A percentile compares a stretch with the other conserved stretches of the same genome.
These are phyloP conservation scores for Mythimna impura DNA, from an alignment of 2,888 invertebrate species.

Conservation along the genomic window DNA sequence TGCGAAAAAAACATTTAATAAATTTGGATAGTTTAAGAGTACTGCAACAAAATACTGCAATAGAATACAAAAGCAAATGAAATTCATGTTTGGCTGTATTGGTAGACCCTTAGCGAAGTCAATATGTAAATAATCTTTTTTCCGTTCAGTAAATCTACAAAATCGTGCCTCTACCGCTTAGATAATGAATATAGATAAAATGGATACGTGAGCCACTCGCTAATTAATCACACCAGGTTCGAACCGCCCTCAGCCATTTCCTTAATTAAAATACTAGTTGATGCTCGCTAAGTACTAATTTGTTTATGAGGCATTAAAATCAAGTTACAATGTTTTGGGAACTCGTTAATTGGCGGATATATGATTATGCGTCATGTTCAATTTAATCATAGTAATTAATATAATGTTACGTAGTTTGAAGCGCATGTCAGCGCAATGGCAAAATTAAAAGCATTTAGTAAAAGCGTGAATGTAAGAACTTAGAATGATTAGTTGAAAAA, in stretches of 20 bases:
- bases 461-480: constrained; percentile 40
- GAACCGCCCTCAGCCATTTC: constrained; percentile 70
- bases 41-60: constrained; percentile 3
- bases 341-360: constrained; percentile 28
- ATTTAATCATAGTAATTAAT: constrained; percentile 26
- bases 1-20: neutral
- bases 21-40: neutral
- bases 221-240: constrained; percentile 81
- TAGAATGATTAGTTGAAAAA: constrained; percentile 52
- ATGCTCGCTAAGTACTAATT: constrained; percentile 67
- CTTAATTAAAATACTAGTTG: constrained; percentile 80
- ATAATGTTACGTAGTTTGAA: constrained; percentile 23
- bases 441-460: constrained; percentile 50
- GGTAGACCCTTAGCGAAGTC: constrained; percentile 50
- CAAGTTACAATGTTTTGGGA: constrained; percentile 45
- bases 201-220: constrained; percentile 76
- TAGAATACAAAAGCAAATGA: constrained; percentile 38
- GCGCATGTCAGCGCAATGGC: constrained; percentile 17
- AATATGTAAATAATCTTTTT: constrained; percentile 74
- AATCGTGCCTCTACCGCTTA: constrained; percentile 82
- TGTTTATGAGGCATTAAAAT: constrained; percentile 63
- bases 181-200: constrained; percentile 84
- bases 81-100: constrained; percentile 39
- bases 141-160: constrained; percentile 75
- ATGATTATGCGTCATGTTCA: constrained; percentile 27